Conservation (phyloP, 1,140 invertebrate species). For the Listronotus bonariensis region DNA sequence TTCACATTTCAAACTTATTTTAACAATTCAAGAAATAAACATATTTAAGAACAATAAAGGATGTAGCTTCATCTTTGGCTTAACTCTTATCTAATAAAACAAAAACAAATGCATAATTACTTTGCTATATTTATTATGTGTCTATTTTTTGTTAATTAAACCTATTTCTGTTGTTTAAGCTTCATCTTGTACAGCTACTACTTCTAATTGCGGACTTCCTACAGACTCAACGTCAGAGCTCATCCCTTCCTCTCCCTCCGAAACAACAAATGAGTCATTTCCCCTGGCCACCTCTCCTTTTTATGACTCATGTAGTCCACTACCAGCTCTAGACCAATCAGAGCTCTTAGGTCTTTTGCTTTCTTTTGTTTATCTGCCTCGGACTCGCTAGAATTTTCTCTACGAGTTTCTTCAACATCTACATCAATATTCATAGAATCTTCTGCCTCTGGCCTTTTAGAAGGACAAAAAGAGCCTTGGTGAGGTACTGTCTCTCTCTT, state of each 20-base stretch:
- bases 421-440: background rate
- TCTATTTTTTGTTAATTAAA: background rate
- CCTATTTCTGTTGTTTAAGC: background rate
- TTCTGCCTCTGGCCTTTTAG: background rate
- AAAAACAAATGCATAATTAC: background rate
- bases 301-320: conserved; percentile 63
- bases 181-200: conserved; percentile 48
- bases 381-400: conserved; percentile 38
- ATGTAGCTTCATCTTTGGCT: too few species aligned
- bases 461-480: background rate
- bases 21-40: too few species aligned
- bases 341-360: conserved; percentile 59
- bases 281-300: conserved; percentile 30
- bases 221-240: conserved; percentile 46
- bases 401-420: conserved; percentile 10
- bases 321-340: conserved; percentile 63
- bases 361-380: conserved; percentile 49
- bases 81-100: too few species aligned
- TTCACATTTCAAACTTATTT: too few species aligned
- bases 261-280: conserved; percentile 25
- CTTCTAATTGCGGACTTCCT: conserved; percentile 48
- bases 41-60: too few species aligned
- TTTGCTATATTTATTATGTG: background rate
- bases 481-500: background rate
- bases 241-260: conserved; percentile 24